Base-by-base conservation (phyloP, 2,888 invertebrate genomes). In the Beris chalybata region DNA sequence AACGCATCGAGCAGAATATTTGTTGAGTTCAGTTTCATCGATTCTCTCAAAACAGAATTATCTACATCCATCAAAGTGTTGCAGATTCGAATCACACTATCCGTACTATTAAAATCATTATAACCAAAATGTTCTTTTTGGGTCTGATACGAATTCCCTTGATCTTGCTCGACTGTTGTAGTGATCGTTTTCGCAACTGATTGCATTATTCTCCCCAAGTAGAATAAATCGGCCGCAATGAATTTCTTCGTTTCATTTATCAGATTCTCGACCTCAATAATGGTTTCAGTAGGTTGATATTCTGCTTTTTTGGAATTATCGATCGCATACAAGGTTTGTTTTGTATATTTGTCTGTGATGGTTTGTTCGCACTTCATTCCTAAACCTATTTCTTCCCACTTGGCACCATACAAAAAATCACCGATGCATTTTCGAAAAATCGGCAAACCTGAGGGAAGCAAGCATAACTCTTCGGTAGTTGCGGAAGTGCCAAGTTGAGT, bases 1-100 rank as follows among this genome's bases (percentile, higher is more conserved):
- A 87, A 79, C 6, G 84, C 82, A 72, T 87, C 86, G 59, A 89
- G 77, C 69, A 88, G 82, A 12, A 83, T 82, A 75, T 88, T 88
- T 1, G 88, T 87, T 13, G 87, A 85, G 77, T 89, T 88, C 64
- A 89, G 80, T 29, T 81, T 67, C 54, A 73, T 82, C 72, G 79
- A 75, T 47, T 72, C 71, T 53, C 70, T 73, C 15, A 77, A 70
- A 4, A 76, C 70, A 11, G 66, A 67, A 15, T 63, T 74, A 72
- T 85, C 82, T 1, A 85, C 77, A 44, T 80, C 74, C 81, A 84
- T 82, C 57, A 87, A 74, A 75, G 84, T 84, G 73, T 87, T 84
- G 67, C 76, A 78, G 64, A 76, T 76, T 31, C 72, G 70, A 12
- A 77, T 73, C 61, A 78, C 72, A 64, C 77, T 74, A 22, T 69